These are phyloP conservation scores for Scaptomyza reducta DNA, from an alignment of 2,888 invertebrate genomes.

Conservation along the genomic window DNA sequence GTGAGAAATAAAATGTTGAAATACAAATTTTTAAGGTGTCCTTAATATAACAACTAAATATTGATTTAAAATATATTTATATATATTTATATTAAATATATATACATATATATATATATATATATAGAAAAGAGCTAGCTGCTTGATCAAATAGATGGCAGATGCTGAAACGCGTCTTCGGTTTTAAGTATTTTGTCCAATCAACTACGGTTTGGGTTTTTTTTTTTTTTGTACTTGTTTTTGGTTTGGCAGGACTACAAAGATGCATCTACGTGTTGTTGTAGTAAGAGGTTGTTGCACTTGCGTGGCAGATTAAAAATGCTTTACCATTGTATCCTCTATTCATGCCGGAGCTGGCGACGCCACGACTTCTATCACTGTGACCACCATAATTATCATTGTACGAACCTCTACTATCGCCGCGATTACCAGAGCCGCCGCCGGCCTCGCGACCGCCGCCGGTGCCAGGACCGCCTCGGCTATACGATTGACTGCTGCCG, in stretches of 20 bases:
- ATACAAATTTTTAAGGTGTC: too few species aligned
- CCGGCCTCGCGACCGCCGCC: constrained; percentile 68
- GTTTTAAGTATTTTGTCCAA: constrained; percentile 36
- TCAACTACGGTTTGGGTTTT: constrained; percentile 33
- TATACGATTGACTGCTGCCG: constrained; percentile 76
- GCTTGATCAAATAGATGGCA: not conserved
- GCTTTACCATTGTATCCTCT: constrained; percentile 85
- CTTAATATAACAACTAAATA: too few species aligned
- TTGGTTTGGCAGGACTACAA: constrained; percentile 55
- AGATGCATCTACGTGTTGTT: constrained; percentile 72
- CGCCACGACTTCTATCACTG: constrained; percentile 85
- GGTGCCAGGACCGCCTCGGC: constrained; percentile 64
- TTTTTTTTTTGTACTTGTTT: constrained; percentile 7
- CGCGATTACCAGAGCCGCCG: constrained; percentile 79
- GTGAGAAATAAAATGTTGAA: not conserved
- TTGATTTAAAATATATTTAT: too few species aligned
- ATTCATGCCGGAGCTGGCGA: constrained; percentile 85
- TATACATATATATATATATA: not conserved
- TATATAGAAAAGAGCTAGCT: not conserved
- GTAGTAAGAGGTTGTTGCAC: constrained; percentile 31
- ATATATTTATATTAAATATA: too few species aligned
- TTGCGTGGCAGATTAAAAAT: constrained; percentile 72
- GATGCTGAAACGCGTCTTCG: constrained; percentile 13
- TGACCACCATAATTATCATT: constrained; percentile 84
- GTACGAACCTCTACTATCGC: constrained; percentile 84